Evolutionary conservation across 2,113 vertebrate genomes (phyloP), one percentile per base, ranked within the genome.

Genomic region (Tachuris rubrigastra): DNA sequence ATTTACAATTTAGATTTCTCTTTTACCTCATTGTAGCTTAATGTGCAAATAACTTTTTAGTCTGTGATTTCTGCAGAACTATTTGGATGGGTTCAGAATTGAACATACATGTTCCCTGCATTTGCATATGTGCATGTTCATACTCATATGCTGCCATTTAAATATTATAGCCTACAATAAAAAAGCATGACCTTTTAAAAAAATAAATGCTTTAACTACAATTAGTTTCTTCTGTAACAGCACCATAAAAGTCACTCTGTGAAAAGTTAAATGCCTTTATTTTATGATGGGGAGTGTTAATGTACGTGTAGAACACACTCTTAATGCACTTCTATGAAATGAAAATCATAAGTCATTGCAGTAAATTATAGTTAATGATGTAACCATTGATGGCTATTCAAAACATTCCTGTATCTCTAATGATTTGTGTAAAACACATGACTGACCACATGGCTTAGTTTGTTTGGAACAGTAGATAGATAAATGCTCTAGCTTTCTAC

Each of bases 1-100:
- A 93, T 95, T 97, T 98, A 90, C 90, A 96, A 92, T 97, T 96
- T 95, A 97, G 78, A 97, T 97, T 97, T 94, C 35, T 93, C 63
- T 28, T 90, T 71, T 66, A 79, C 84, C 22, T 62, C 65, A 60
- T 85, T 94, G 60, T 73, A 75, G 87, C 58, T 85, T 56, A 97
- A 85, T 91, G 95, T 91, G 65, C 77, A 93, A 94, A 59, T 95
- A 80, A 62, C 62, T 74, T 81, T 63, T 60, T 75, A 74, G 93
- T 62, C 81, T 80, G 46, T 44, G 15, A 93, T 92, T 95, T 59
- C 73, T 95, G 37, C 67, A 86, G 35, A 95, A 91, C 62, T 90
- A 78, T 12, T 79, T 88, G 52, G 50, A 49, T 11, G 39, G n/a
- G 8, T 79, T 92, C 60, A 20, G 33, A 74, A 35, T 52, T 55